phyloP scores from a whole-genome alignment of 2,113 vertebrate species.

The Narcine bancroftii region DNA sequence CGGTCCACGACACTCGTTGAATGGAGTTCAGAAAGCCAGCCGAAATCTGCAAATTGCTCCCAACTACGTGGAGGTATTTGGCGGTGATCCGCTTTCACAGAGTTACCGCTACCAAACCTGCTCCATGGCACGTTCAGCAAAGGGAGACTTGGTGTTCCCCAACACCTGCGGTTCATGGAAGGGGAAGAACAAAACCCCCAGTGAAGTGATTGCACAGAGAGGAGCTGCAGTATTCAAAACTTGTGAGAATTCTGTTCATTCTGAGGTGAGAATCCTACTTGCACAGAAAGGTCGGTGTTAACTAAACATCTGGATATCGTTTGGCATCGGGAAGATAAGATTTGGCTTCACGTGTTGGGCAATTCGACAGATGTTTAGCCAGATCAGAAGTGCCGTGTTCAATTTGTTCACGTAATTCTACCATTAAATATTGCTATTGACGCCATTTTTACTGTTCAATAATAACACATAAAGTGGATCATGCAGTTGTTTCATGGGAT shows the following conservation, averaged over 20 bases:
- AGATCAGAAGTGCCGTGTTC: not conserved
- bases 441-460: not conserved
- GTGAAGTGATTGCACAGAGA: not conserved
- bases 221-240: not conserved
- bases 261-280: not conserved
- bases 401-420: not conserved
- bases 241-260: not conserved
- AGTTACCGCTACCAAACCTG: conserved; percentile 65
- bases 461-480: no score
- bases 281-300: not conserved
- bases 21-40: conserved; percentile 27
- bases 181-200: conserved; percentile 42
- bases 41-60: not conserved
- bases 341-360: not conserved
- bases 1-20: not conserved
- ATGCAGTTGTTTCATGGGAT: no score
- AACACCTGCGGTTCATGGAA: conserved; percentile 60
- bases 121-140: conserved; percentile 68
- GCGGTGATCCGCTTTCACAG: conserved; percentile 63
- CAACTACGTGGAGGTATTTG: conserved; percentile 49
- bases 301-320: not conserved
- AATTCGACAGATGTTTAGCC: no score
- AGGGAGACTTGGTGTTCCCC: conserved; percentile 71
- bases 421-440: not conserved
- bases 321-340: not conserved